Conservation (phyloP, 2,113 vertebrate genomes). For the Mixornis gularis region DNA sequence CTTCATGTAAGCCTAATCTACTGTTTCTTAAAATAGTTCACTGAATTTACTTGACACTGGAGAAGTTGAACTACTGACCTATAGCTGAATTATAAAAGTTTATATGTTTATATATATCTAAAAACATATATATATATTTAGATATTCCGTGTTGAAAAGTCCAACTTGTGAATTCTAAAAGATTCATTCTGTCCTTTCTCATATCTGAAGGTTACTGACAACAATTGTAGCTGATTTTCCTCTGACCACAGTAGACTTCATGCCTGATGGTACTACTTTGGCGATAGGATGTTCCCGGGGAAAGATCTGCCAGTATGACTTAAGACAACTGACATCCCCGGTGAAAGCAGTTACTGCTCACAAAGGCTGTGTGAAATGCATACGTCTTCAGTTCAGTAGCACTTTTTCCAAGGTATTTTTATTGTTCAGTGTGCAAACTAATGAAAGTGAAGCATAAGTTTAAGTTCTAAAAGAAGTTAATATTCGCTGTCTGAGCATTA, state of each 20-base stretch:
- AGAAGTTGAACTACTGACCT: background rate
- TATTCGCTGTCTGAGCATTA: background rate
- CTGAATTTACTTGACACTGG: background rate
- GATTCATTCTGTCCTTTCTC: background rate
- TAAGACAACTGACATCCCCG: slow-evolving; percentile 87
- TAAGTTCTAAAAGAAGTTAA: background rate
- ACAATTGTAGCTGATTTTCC: slow-evolving; percentile 86
- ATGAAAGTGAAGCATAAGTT: background rate
- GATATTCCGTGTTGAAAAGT: background rate
- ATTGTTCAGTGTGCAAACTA: background rate
- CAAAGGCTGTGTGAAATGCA: slow-evolving; percentile 91
- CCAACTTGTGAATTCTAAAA: background rate
- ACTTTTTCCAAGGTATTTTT: slow-evolving; percentile 77
- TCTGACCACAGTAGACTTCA: slow-evolving; percentile 90
- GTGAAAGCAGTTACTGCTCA: slow-evolving; percentile 84
- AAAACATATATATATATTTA: background rate
- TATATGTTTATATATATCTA: background rate
- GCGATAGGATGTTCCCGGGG: slow-evolving; percentile 90
- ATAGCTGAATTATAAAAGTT: background rate
- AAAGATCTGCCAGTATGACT: slow-evolving; percentile 90
- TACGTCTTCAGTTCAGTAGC: slow-evolving; percentile 82
- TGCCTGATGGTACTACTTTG: slow-evolving; percentile 87
- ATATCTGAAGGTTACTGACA: slow-evolving; percentile 73
- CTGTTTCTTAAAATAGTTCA: background rate
- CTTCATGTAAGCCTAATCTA: background rate